These are phyloP conservation scores for Cryptocephalus primarius DNA, from an alignment of 2,888 invertebrate species.

Conservation along the genomic window DNA sequence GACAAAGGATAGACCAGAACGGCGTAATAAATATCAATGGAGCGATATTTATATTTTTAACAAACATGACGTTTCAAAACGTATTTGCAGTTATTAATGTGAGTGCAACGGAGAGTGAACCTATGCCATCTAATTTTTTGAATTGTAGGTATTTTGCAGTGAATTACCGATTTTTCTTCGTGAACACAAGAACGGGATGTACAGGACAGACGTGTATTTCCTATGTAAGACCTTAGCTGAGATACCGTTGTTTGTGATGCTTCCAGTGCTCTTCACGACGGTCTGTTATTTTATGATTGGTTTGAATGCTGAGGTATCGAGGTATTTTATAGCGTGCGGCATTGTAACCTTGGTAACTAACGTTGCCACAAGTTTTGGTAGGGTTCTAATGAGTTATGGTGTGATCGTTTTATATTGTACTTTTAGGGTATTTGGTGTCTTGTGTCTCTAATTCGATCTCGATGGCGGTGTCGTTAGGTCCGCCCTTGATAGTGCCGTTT, in stretches of 20 bases:
- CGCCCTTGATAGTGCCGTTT: slow-evolving; percentile 87
- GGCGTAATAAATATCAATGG: slow-evolving; percentile 94
- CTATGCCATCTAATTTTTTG: too few relatives aligned
- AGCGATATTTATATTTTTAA: slow-evolving; percentile 78
- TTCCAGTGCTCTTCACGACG: slow-evolving; percentile 72
- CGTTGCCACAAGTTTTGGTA: slow-evolving; percentile 80
- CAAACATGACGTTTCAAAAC: slow-evolving; percentile 90
- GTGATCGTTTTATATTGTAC: not conserved
- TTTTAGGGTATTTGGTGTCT: slow-evolving; percentile 80
- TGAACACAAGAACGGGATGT: slow-evolving; percentile 84
- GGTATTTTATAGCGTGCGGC: slow-evolving; percentile 64
- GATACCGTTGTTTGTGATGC: slow-evolving; percentile 71
- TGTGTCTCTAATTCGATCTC: slow-evolving; percentile 73
- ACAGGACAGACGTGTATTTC: slow-evolving; percentile 84
- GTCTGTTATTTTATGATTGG: slow-evolving; percentile 87
- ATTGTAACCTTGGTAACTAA: slow-evolving; percentile 77
- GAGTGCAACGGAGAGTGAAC: slow-evolving; percentile 37
- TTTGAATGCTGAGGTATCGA: slow-evolving; percentile 53
- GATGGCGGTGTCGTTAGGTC: slow-evolving; percentile 83
- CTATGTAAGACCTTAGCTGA: slow-evolving; percentile 84
- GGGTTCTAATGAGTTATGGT: slow-evolving; percentile 2
- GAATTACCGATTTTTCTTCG: slow-evolving; percentile 83
- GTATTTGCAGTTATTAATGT: slow-evolving; percentile 92
- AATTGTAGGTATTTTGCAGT: slow-evolving; percentile 69
- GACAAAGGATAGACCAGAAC: slow-evolving; percentile 69